Base-by-base conservation (phyloP, 1,140 invertebrate species). In the Pectinophora gossypiella region DNA sequence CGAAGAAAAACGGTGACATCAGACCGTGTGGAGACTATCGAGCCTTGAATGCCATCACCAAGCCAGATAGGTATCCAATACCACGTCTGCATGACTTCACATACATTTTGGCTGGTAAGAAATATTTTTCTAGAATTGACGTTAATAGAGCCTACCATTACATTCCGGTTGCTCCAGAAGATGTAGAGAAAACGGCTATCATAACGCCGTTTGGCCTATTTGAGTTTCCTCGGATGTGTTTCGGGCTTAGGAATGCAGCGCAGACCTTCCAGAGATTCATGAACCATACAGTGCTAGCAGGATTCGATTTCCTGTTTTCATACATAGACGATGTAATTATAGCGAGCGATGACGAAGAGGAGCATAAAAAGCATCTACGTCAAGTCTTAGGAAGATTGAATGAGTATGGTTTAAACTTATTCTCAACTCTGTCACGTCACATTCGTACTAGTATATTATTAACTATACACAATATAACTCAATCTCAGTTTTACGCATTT, bases 151-250 rank as follows among this genome's bases (percentile, higher is more conserved):
- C 89, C 3, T 40, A 40, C 16, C 10, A 40, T 40, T 40, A 7
- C 18, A 40, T 40, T 16, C 38, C 38, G 13, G 38, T 40, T 40
- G 62, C 50, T 9, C 13, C 54, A 51, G 19, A 61, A 63, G 62
- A 76, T 48, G 55, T 61, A 12, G 43, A 61, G 1, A 89, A 32
- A 32, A 32, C 27, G n/a, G 27, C 27, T 40, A 15, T 40, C 6
- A 18, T 40, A 15, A 40, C 36, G 7, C 36, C 36, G 7, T 40
- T 40, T 40, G 36, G 36, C n/a, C 36, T 40, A 16, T 40, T 40
- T 18, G 16, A 40, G 16, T 40, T 40, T 40, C 36, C n/a, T 6
- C 16, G 16, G 7, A 40, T 40, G 36, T 7, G 10, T 13, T 40
- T 40, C 7, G 36, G 44, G 36, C 12, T 32, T 57, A 10, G 40